These are phyloP conservation scores for Xestobium rufovillosum DNA, from an alignment of 2,888 invertebrate species.

Conservation along the genomic window DNA sequence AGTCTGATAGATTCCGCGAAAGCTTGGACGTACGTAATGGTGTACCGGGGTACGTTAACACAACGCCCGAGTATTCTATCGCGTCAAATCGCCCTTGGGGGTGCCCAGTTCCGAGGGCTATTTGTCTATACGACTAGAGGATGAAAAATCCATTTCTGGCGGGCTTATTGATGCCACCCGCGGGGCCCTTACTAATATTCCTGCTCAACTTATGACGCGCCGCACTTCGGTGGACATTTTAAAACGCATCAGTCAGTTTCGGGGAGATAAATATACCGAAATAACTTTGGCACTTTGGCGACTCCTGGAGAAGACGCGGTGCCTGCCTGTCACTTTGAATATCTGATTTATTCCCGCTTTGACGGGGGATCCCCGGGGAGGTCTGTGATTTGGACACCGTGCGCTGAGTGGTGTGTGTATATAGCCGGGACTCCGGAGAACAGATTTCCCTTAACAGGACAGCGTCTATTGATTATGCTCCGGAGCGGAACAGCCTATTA, in stretches of 20 bases:
- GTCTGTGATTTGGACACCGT: constrained; percentile 40
- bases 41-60: no score
- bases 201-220: constrained; percentile 37
- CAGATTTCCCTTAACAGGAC: no score
- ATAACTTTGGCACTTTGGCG: constrained; percentile 10
- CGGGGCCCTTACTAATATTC: constrained; percentile 38
- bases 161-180: constrained; percentile 46
- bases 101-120: constrained; percentile 39
- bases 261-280: constrained; percentile 19
- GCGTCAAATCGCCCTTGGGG: constrained; percentile 31
- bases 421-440: no score
- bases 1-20: no score
- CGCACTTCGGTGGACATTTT: constrained; percentile 36
- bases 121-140: constrained; percentile 39
- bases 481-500: no score
- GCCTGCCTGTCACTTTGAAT: constrained; percentile 36
- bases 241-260: constrained; percentile 41
- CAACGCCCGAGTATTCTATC: no score
- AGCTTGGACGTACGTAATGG: no score
- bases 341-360: constrained; percentile 37
- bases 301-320: no score
- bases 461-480: no score
- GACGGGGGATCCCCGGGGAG: constrained; percentile 34
- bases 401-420: constrained; percentile 36
- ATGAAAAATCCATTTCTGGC: constrained; percentile 48